phyloP scores from a whole-genome alignment of 2,113 vertebrate genomes.

The Antidorcas marsupialis region DNA sequence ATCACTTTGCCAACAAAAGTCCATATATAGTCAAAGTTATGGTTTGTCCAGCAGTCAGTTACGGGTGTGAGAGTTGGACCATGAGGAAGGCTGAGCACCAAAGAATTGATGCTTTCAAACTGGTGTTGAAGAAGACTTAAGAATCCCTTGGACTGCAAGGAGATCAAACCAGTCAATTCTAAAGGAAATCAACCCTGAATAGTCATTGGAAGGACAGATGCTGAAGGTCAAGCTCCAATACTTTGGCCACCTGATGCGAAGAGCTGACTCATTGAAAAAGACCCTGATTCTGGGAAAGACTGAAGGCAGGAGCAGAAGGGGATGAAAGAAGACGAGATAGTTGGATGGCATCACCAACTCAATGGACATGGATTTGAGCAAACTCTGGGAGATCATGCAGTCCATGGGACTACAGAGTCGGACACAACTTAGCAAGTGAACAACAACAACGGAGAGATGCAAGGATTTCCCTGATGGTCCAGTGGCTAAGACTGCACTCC shows the following conservation, averaged over 20 bases:
- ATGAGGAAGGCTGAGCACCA: background rate
- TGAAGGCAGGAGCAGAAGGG: background rate
- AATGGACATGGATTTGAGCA: background rate
- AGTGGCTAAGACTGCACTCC: background rate
- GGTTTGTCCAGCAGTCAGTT: background rate
- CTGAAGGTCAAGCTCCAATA: background rate
- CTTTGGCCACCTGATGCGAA: background rate
- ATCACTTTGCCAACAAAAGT: background rate
- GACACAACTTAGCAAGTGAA: background rate
- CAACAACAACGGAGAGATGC: background rate
- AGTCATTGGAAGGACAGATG: background rate
- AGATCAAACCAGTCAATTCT: background rate
- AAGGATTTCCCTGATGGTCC: background rate
- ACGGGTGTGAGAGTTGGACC: background rate
- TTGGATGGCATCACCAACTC: background rate
- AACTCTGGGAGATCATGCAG: background rate
- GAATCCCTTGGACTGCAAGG: background rate
- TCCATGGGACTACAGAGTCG: background rate
- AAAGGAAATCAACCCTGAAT: background rate
- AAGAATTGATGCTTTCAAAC: background rate
- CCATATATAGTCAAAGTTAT: background rate
- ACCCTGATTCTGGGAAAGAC: background rate
- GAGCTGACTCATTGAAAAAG: background rate
- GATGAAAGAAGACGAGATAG: background rate
- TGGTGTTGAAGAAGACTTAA: background rate